Conservation (phyloP, 2,113 vertebrate genomes). For the Cinclus mexicanus region DNA sequence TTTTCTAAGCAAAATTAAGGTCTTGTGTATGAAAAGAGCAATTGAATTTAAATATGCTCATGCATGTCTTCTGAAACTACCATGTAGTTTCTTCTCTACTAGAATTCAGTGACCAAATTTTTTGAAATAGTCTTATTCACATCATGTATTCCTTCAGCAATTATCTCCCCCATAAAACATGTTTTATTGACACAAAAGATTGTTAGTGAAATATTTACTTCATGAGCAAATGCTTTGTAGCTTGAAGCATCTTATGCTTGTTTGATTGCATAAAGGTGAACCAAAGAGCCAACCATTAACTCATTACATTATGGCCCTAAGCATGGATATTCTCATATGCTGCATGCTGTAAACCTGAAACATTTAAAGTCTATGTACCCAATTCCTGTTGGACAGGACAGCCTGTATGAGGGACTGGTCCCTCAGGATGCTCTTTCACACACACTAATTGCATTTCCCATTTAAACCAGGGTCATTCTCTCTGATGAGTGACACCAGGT, state of each 20-base stretch:
- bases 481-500: too few relatives aligned
- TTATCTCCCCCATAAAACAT: neutral
- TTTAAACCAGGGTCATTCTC: neutral
- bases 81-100: neutral
- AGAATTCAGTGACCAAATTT: neutral
- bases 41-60: neutral
- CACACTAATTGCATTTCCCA: neutral
- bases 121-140: neutral
- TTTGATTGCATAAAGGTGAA: neutral
- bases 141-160: neutral
- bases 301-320: neutral
- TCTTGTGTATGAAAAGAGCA: neutral
- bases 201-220: neutral
- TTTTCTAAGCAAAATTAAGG: neutral
- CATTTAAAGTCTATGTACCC: fast-evolving
- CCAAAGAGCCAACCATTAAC: neutral
- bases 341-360: neutral
- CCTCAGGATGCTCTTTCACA: neutral
- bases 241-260: neutral
- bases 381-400: fast-evolving
- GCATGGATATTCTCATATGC: neutral
- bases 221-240: neutral
- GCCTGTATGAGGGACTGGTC: neutral
- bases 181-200: neutral
- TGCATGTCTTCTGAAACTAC: neutral